These are phyloP conservation scores for Hedya salicella DNA, from an alignment of 2,888 invertebrate species.

Conservation along the genomic window DNA sequence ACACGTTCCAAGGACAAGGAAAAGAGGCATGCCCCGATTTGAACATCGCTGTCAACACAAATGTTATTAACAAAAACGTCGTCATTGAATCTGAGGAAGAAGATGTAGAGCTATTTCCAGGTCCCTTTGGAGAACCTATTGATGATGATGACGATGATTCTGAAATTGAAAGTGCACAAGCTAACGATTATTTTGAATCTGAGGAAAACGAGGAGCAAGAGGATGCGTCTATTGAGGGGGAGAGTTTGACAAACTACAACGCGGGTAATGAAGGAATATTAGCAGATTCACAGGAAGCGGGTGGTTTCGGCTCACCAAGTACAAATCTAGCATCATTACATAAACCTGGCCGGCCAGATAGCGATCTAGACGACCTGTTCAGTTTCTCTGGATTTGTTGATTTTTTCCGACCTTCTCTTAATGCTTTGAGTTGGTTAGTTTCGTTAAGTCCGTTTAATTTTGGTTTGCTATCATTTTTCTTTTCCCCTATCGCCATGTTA, in stretches of 20 bases:
- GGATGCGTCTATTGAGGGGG: slow-evolving; percentile 70
- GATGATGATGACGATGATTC: slow-evolving; percentile 72
- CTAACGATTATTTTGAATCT: slow-evolving; percentile 66
- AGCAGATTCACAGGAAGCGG: slow-evolving; percentile 62
- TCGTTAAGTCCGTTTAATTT: slow-evolving; percentile 86
- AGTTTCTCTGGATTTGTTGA: slow-evolving; percentile 74
- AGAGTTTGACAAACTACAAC: slow-evolving; percentile 70
- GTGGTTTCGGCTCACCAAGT: slow-evolving; percentile 58
- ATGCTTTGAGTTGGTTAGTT: slow-evolving; percentile 80
- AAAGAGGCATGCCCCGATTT: slow-evolving; percentile 89
- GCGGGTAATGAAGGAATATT: slow-evolving; percentile 59
- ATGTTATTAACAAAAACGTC: slow-evolving; percentile 86
- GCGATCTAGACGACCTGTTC: slow-evolving; percentile 79
- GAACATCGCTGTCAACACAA: slow-evolving; percentile 89
- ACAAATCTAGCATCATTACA: slow-evolving; percentile 62
- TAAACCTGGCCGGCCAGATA: slow-evolving; percentile 61
- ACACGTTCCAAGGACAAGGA: slow-evolving; percentile 81
- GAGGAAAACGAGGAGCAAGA: slow-evolving; percentile 64
- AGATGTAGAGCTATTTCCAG: slow-evolving; percentile 65
- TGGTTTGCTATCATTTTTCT: slow-evolving; percentile 84
- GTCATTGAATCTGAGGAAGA: slow-evolving; percentile 78
- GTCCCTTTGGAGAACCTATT: slow-evolving; percentile 67
- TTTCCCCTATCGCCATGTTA: slow-evolving; percentile 87
- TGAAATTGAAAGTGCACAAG: slow-evolving; percentile 60
- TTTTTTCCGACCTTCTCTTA: slow-evolving; percentile 80